Evolutionary conservation across 2,888 invertebrate species (phyloP), one percentile per base, ranked within the genome.

Genomic region (Phytoseiulus persimilis): DNA sequence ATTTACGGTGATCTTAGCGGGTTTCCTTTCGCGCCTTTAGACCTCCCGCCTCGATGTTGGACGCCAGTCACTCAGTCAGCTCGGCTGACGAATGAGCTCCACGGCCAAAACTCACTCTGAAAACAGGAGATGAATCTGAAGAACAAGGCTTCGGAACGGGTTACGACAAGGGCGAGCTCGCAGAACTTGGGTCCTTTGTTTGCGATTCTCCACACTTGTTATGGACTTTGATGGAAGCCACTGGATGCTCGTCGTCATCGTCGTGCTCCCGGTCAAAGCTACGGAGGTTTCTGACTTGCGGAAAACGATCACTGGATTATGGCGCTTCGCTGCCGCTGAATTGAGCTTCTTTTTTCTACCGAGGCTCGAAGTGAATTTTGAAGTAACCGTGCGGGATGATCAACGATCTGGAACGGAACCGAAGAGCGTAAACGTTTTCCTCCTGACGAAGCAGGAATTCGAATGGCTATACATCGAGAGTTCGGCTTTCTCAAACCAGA

Each of bases 1-100:
- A 65, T 65, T 65, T 65, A 65, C 65, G 65, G 65, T 65, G 65
- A 65, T 65, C 65, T 65, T 65, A 65, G 65, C 65, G 65, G 65
- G 65, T 65, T 65, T 65, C 65, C 65, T 23, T 65, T 65, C 65
- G 65, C 65, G 65, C 65, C 65, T 65, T 65, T 28, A 65, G 65
- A 65, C 65, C 65, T 65, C 65, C 65, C 65, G 65, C 65, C 28
- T 65, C 18, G 65, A 65, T 65, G 65, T 14, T 23, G 65, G 28
- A 65, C 65, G 65, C 11, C 65, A 65, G 65, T 65, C 65, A 65
- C 18, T 65, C 65, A 65, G 65, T 65, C 65, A 65, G 23, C 28
- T 65, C 65, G 65, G 18, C 65, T 65, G 65, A 65, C 65, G 65
- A 65, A 65, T 65, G 65, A 65, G 65, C 65, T 65, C 65, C 65